phyloP scores from a whole-genome alignment of 2,888 invertebrate species.

The Baccha elongata region DNA sequence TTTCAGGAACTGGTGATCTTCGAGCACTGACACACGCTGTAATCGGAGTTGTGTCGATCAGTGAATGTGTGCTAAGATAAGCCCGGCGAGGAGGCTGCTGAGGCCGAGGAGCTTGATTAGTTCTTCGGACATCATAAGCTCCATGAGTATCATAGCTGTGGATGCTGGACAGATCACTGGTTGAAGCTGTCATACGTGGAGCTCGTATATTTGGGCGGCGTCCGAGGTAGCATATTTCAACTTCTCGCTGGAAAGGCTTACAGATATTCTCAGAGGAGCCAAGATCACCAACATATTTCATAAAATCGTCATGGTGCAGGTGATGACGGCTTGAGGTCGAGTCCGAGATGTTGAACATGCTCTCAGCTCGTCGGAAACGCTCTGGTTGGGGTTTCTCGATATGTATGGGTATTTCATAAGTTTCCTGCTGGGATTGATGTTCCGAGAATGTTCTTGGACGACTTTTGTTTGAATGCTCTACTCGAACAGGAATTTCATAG shows the following conservation, averaged over 20 bases:
- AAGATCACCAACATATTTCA: constrained; percentile 82
- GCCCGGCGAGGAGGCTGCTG: constrained; percentile 76
- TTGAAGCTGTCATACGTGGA: constrained; percentile 79
- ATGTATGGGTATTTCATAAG: constrained; percentile 42
- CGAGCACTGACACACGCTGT: constrained; percentile 79
- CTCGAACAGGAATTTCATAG: constrained; percentile 50
- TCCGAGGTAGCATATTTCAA: constrained; percentile 79
- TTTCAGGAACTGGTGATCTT: constrained; percentile 57
- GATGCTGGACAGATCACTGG: constrained; percentile 78
- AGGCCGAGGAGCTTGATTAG: constrained; percentile 78
- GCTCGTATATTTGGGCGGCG: constrained; percentile 78
- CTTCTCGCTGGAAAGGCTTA: constrained; percentile 80
- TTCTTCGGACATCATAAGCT: constrained; percentile 77
- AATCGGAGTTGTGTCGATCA: constrained; percentile 81
- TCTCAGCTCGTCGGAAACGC: constrained; percentile 78
- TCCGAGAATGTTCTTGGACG: constrained; percentile 41
- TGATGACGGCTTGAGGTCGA: constrained; percentile 74
- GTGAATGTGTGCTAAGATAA: constrained; percentile 80
- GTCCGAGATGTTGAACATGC: constrained; percentile 79
- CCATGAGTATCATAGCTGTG: constrained; percentile 77
- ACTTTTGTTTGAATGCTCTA: not conserved
- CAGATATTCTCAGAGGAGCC: constrained; percentile 81
- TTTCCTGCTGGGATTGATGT: constrained; percentile 73
- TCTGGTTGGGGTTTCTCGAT: constrained; percentile 22
- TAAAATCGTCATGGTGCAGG: constrained; percentile 83